phyloP scores from a whole-genome alignment of 2,888 invertebrate species.

The Drosophila buzzatii region DNA sequence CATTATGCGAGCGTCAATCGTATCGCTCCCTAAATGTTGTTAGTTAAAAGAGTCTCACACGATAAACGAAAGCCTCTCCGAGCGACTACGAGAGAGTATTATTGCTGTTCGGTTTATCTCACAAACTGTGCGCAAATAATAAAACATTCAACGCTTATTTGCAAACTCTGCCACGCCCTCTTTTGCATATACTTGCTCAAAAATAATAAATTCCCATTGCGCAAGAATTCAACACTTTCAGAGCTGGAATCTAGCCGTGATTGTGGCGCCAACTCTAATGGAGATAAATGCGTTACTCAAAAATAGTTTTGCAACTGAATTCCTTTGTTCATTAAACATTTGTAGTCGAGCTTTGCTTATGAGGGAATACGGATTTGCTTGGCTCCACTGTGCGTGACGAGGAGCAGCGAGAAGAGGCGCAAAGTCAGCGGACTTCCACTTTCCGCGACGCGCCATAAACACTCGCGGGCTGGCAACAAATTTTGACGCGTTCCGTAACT shows the following conservation, averaged over 20 bases:
- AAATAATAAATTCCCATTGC: not conserved
- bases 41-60: too few relatives aligned
- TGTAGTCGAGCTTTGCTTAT: not conserved
- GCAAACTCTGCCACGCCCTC: not conserved
- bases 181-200: not conserved
- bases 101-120: too few relatives aligned
- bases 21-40: too few relatives aligned
- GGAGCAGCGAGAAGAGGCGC: not conserved
- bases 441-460: constrained; percentile 59
- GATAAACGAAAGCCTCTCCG: too few relatives aligned
- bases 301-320: not conserved
- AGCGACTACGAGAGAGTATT: too few relatives aligned
- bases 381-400: constrained; percentile 38
- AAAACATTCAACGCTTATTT: too few relatives aligned
- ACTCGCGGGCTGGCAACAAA: constrained; percentile 72
- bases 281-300: not conserved
- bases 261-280: not conserved
- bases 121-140: too few relatives aligned
- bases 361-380: not conserved
- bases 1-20: too few relatives aligned
- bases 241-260: not conserved
- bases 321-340: not conserved
- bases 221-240: not conserved
- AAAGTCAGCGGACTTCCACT: not conserved
- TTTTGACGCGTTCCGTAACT: constrained; percentile 70